Evolutionary conservation across 2,888 invertebrate genomes (phyloP).

Genomic region (Macrosiphum euphorbiae): DNA sequence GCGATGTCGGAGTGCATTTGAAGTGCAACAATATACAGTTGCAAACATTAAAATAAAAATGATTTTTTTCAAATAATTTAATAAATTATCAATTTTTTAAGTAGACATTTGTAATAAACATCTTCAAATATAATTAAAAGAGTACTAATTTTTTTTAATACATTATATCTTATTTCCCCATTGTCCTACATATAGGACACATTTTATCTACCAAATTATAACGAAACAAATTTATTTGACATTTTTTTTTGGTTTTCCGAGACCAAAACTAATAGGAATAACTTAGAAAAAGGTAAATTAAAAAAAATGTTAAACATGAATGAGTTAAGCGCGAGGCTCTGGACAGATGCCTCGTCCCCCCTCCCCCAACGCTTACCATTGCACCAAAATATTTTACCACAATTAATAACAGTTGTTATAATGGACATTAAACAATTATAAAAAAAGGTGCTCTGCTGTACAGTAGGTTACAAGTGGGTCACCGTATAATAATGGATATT

Average conservation of each 20-base stretch:
- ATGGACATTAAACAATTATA: too few species aligned
- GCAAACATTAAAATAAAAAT: conserved; percentile 33
- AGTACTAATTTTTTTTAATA: background rate
- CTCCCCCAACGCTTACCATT: too few species aligned
- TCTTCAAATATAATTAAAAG: background rate
- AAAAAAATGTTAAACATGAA: background rate
- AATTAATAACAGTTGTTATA: too few species aligned
- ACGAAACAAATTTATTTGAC: background rate
- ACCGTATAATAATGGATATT: too few species aligned
- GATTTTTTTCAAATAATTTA: background rate
- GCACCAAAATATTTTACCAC: too few species aligned
- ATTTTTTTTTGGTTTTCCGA: background rate
- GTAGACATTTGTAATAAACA: too few species aligned
- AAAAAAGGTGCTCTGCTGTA: too few species aligned
- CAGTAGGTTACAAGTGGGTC: too few species aligned
- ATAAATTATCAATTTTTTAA: too few species aligned
- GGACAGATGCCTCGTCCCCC: too few species aligned
- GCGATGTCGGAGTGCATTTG: conserved; percentile 55
- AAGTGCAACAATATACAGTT: conserved; percentile 47
- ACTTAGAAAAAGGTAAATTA: background rate
- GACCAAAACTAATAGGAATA: background rate
- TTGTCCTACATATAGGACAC: conserved; percentile 23
- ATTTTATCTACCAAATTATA: background rate
- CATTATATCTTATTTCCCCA: conserved; percentile 20
- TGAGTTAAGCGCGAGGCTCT: background rate